These are phyloP conservation scores for Poecilia picta DNA, from an alignment of 2,797 vertebrate genomes.

Conservation along the genomic window DNA sequence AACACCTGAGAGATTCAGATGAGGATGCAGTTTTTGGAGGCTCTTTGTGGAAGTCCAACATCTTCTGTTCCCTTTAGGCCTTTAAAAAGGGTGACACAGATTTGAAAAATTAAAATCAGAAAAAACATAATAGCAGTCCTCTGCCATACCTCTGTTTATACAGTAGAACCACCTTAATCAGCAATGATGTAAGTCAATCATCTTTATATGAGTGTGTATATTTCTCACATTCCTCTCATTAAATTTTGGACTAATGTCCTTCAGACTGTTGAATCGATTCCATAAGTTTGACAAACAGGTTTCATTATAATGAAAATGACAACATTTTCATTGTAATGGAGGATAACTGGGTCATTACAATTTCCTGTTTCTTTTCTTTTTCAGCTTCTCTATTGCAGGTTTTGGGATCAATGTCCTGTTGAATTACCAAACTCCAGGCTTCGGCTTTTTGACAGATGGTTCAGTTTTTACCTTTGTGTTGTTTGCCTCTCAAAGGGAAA, in stretches of 20 bases:
- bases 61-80: neutral
- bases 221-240: neutral
- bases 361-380: neutral
- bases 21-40: conserved; percentile 1
- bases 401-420: neutral
- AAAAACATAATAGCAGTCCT: neutral
- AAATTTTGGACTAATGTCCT: neutral
- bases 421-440: neutral
- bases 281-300: neutral
- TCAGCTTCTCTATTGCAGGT: neutral
- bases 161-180: neutral
- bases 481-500: neutral
- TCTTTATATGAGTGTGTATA: neutral
- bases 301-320: neutral
- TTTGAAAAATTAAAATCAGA: neutral
- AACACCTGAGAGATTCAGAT: conserved; percentile 26
- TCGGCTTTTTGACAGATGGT: neutral
- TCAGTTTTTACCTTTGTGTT: neutral
- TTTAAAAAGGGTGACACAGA: neutral
- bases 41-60: neutral
- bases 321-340: neutral
- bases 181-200: neutral
- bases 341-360: neutral
- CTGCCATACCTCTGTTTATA: neutral
- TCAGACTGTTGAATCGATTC: neutral